Evolutionary conservation across 2,888 invertebrate species (phyloP).

Genomic region (Meloe dianella): DNA sequence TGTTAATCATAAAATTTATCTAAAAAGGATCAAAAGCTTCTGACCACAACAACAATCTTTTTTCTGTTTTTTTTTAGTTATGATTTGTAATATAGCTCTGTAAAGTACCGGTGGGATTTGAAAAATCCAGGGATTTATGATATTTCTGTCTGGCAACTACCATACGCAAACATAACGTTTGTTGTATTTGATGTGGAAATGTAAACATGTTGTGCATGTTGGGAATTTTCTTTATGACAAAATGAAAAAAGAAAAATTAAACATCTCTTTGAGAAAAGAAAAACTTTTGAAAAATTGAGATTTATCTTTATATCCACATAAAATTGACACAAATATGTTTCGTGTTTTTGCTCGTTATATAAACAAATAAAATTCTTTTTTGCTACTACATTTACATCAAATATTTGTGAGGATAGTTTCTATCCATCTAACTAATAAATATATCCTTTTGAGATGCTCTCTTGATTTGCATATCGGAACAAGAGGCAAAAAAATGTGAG

Average conservation of each 20-base stretch:
- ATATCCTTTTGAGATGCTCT: neutral
- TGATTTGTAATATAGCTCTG: conserved; percentile 17
- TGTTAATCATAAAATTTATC: neutral
- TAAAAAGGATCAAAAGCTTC: conserved; percentile 3
- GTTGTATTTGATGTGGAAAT: conserved; percentile 29
- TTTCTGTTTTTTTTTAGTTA: neutral
- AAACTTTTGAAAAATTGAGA: neutral
- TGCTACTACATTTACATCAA: neutral
- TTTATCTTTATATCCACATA: conserved; percentile 1
- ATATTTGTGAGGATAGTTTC: neutral
- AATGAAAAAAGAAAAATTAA: neutral
- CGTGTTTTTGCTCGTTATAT: neutral
- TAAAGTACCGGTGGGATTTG: conserved; percentile 35
- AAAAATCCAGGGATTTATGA: conserved; percentile 41
- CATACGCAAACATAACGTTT: conserved; percentile 24
- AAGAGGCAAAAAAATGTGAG: neutral
- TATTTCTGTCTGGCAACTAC: conserved; percentile 30
- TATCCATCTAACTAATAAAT: conserved; percentile 3
- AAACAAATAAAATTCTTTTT: conserved; percentile 7
- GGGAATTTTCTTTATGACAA: conserved; percentile 16
- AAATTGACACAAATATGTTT: conserved; percentile 5
- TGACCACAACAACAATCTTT: neutral
- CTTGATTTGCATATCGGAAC: neutral
- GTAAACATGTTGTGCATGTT: conserved; percentile 23
- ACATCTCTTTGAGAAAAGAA: neutral